Base-by-base conservation (phyloP, 2,888 invertebrate genomes). In the Branchipolynoe longqiensis region DNA sequence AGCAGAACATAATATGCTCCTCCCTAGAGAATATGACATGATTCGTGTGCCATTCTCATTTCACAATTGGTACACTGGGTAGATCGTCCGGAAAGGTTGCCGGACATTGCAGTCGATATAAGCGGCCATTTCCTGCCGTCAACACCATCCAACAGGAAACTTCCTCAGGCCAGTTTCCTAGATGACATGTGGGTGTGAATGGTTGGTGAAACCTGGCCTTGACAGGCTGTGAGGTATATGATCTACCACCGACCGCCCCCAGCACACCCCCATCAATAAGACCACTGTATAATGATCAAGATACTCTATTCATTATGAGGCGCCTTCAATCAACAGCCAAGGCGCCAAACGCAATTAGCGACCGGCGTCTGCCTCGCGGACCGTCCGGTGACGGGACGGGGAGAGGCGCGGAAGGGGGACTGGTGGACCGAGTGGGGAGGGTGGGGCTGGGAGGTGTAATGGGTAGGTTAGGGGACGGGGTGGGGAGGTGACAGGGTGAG, bases 261-360 rank as follows among this genome's bases (percentile, higher is more conserved):
- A 62, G 62, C 62, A n/a, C 22, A 38, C 14, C n/a, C 18, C 73
- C 73, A 73, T 73, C 73, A 73, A 73, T 73, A 73, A 73, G 38
- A 14, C 36, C 38, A 14, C 22, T n/a, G 25, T 48, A 69, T 78
- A 78, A 78, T 78, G 78, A 78, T 28, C 25, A 33, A n/a, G 48
- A 28, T 25, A n/a, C 48, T 48, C 28, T 31, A 78, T 78, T 78
- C 78, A 78, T 78, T 54, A 78, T n/a, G 28, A 6, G 18, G 48
- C 41, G 78, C 78, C 54, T 78, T 78, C 78, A 78, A 78, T 78
- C 54, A 78, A 78, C 78, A 78, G 28, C 48, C 31, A 18, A 12
- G 54, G 78, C 54, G 78, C 54, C 48, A 78, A 78, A 78, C 54
- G 78, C 78, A 78, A 78, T 78, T 78, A 78, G 69, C 3, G 62